Evolutionary conservation across 2,113 vertebrate species (phyloP).

Genomic region (Cyprinodon tularosa): DNA sequence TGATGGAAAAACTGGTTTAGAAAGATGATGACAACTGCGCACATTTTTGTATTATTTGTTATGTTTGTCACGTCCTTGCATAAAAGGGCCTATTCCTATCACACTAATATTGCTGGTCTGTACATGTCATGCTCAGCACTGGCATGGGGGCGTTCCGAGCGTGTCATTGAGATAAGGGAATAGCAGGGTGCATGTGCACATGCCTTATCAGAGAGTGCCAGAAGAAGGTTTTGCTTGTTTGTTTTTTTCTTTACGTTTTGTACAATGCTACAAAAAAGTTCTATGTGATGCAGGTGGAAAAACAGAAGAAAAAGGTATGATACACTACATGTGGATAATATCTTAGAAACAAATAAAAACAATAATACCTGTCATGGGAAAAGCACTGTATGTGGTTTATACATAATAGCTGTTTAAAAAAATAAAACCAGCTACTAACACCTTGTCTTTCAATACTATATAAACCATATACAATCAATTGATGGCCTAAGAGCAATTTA

Average conservation of each 20-base stretch:
- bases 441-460: no score
- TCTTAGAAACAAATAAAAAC: conserved; percentile 21
- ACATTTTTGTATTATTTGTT: conserved; percentile 40
- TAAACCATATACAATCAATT: no score
- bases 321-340: conserved; percentile 23
- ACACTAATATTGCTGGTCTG: conserved; percentile 65
- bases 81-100: conserved; percentile 65
- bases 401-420: not conserved
- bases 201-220: conserved; percentile 74
- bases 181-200: conserved; percentile 75
- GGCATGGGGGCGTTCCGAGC: conserved; percentile 68
- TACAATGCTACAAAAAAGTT: conserved; percentile 58
- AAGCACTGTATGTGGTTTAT: not conserved
- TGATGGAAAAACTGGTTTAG: conserved; percentile 47
- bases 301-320: conserved; percentile 1
- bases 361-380: not conserved
- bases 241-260: conserved; percentile 2
- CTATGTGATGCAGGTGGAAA: conserved; percentile 30
- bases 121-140: conserved; percentile 55
- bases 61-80: conserved; percentile 65
- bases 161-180: conserved; percentile 76
- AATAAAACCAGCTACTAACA: not conserved
- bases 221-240: conserved; percentile 60
- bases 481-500: no score
- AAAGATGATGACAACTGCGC: conserved; percentile 27